Percentiles rank a stretch among this genome's conserved stretches.
Conservation (phyloP, 2,113 vertebrate species). For the Apaloderma vittatum region DNA sequence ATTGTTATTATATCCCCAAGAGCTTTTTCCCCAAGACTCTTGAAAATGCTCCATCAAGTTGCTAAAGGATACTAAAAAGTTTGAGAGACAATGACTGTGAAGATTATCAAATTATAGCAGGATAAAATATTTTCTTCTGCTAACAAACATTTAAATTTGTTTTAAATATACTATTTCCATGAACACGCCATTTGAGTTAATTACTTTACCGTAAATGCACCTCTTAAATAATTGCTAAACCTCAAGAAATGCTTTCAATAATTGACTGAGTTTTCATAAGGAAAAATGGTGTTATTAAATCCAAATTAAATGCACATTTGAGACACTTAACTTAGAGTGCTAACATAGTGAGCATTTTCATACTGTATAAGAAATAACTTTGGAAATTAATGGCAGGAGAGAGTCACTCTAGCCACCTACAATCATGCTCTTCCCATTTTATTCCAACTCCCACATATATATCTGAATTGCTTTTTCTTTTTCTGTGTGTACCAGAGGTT, state of each 20-base stretch:
- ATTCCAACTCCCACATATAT: background rate
- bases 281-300: slow-evolving; percentile 81
- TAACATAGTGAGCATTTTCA: slow-evolving; percentile 48
- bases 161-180: slow-evolving; percentile 73
- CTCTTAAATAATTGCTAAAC: slow-evolving; percentile 85
- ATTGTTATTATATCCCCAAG: background rate
- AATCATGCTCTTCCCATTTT: background rate
- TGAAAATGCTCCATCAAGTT: slow-evolving; percentile 13
- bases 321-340: slow-evolving; percentile 76
- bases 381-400: slow-evolving; percentile 40
- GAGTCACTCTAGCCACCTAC: background rate
- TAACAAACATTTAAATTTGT: slow-evolving; percentile 77
- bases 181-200: slow-evolving; percentile 75
- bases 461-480: too few relatives aligned
- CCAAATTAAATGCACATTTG: slow-evolving; percentile 82
- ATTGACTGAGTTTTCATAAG: slow-evolving; percentile 80
- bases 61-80: slow-evolving; percentile 12
- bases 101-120: slow-evolving; percentile 16
- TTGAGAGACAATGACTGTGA: slow-evolving; percentile 42
- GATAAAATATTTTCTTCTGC: slow-evolving; percentile 68
- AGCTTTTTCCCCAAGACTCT: background rate
- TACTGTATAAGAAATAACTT: slow-evolving; percentile 47
- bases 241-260: slow-evolving; percentile 82
- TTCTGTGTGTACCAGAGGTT: rapidly evolving
- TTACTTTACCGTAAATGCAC: slow-evolving; percentile 79